These are phyloP conservation scores for Pantala flavescens DNA, from an alignment of 1,140 invertebrate genomes.

Conservation along the genomic window DNA sequence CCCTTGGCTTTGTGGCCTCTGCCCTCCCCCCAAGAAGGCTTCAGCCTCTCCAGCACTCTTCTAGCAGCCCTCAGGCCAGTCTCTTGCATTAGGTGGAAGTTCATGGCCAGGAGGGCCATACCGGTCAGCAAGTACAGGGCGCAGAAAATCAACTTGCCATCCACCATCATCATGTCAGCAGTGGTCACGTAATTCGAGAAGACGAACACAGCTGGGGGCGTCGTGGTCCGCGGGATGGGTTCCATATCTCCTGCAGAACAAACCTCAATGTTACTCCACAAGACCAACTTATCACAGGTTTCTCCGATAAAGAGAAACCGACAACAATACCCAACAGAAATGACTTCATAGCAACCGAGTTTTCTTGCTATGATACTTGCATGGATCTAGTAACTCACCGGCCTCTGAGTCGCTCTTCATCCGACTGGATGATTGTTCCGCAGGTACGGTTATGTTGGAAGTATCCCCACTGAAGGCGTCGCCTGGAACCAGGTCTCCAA, in stretches of 20 bases:
- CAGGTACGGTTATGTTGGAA: no score
- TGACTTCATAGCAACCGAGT: no score
- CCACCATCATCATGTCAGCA: neutral
- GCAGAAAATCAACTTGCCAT: constrained; percentile 12
- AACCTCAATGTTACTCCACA: no score
- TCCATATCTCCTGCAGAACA: no score
- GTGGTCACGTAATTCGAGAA: neutral
- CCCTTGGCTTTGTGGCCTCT: neutral
- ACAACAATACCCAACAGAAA: no score
- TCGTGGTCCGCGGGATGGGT: neutral
- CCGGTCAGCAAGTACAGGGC: constrained; percentile 10
- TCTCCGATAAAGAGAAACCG: no score
- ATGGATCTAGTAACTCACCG: no score
- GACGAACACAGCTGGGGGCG: neutral
- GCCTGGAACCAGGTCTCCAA: constrained; percentile 68
- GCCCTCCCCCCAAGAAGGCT: neutral
- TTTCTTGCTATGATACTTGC: no score
- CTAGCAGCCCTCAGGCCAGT: neutral
- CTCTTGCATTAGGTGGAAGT: constrained; percentile 14
- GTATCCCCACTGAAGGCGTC: constrained; percentile 39
- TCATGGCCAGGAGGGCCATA: constrained; percentile 10
- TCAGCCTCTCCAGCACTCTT: neutral
- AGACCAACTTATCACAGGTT: no score
- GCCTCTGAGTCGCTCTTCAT: no score
- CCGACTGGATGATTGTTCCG: no score